Evolutionary conservation across 2,113 vertebrate species (phyloP), one percentile per base, ranked within the genome.

Genomic region (Sebastes schlegelii): DNA sequence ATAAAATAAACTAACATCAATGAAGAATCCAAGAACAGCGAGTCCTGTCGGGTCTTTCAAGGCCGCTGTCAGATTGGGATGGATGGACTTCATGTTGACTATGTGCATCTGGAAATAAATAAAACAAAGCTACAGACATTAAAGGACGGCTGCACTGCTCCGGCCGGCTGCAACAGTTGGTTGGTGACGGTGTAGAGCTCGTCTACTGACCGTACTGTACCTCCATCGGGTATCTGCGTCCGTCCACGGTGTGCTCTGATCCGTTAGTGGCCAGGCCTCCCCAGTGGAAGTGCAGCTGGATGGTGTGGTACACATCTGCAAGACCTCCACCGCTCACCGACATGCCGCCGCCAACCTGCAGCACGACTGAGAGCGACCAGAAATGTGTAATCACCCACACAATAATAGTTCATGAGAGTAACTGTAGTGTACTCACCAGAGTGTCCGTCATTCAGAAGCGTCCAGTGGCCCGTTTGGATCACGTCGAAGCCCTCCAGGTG

Each of bases 231-330:
- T 88, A 94, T 86, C 89, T 94, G 73, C 19, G 94, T 19, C 94
- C 81, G 0, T 97, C 95, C 1, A 97, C 82, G 0, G 96, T 97
- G 93, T 98, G 97, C 91, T 98, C 96, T 0, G 96, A 97, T 4
- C 97, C 97, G 0, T 96, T 96, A 1, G 43, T 23, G 0, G 89
- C 84, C 0, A 51, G 86, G 46, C 92, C 93, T 40, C 97, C 97
- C 97, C 97, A 97, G 86, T 97, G 97, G 91, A 97, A 98, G 67
- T 97, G 96, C 55, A 98, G 94, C 92, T 97, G 97, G 69, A 96
- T 17, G 0, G 96, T 95, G 0, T 82, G 88, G 89, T 96, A 98
- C 5, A 78, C 89, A 42, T 93, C 92, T 0, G 93, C 92, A 7
- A 97, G 95, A 11, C 96, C 94, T 3, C 96, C 96, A 0, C 95